Evolutionary conservation across 2,113 vertebrate species (phyloP), one percentile per base, ranked within the genome.

Genomic region (Stomatorhinus ivindoensis): DNA sequence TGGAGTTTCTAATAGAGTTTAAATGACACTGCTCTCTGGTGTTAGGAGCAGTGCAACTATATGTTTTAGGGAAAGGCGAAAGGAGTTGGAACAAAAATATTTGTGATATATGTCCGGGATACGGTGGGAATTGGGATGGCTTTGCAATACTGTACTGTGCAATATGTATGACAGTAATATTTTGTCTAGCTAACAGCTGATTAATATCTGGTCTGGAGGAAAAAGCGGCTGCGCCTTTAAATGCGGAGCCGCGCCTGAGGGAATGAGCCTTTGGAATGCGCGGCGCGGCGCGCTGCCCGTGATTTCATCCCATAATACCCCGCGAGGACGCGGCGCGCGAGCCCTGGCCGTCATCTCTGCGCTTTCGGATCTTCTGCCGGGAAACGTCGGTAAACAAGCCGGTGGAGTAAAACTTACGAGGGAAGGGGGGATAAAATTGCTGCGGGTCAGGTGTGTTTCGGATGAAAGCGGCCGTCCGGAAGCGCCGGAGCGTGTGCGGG

Each of bases 241-340:
- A 90, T 87, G 89, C 76, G 92, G 90, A 89, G 90, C 91, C 17
- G 92, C 92, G 92, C 92, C 94, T 8, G 86, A 90, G 93, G 91
- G 94, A 94, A 91, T 92, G 91, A 61, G 92, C 90, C 91, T 93
- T 94, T 91, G 95, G 95, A 95, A 95, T 95, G 95, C 93, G 92
- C 53, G 1, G 53, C 21, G 89, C 90, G 94, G 92, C 4, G 91
- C 76, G 27, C 85, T 93, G 94, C 93, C 93, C 93, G 91, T 93
- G 93, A 93, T 93, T 93, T 94, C 94, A 4, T 95, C 94, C 93
- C 93, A 91, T 91, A 90, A 90, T 91, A 83, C 89, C 53, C 86
- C 87, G 89, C 84, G 89, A 92, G 92, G 91, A 89, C 1, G 90
- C 8, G 82, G 44, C 44, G 21, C 17, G 3, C 17, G 7, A 47